phyloP scores from a whole-genome alignment of 2,797 vertebrate species.

The Pseudochromis fuscus region DNA sequence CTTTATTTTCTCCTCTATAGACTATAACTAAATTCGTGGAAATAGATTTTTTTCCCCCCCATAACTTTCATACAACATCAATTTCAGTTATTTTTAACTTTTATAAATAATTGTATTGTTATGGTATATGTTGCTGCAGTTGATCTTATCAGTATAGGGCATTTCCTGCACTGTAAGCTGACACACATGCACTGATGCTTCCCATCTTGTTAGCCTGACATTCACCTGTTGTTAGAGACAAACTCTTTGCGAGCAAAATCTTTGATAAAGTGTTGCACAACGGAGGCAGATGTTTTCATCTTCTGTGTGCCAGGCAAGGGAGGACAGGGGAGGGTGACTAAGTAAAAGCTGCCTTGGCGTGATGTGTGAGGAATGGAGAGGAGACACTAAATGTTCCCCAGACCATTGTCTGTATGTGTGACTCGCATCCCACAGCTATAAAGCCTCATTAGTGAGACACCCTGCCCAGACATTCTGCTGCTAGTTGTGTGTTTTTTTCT shows the following conservation, averaged over 20 bases:
- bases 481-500: conserved; percentile 60
- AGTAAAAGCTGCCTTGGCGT: conserved; percentile 70
- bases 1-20: neutral
- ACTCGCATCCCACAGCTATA: conserved; percentile 80
- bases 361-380: conserved; percentile 78
- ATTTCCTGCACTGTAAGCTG: neutral
- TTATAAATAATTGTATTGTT: neutral
- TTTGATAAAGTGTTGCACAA: conserved; percentile 60
- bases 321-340: conserved; percentile 65
- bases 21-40: neutral
- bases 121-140: neutral
- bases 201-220: conserved; percentile 44
- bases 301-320: conserved; percentile 46
- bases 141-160: neutral
- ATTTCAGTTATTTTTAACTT: neutral
- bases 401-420: conserved; percentile 79
- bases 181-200: conserved; percentile 22
- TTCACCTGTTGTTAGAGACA: conserved; percentile 70
- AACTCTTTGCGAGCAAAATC: conserved; percentile 54
- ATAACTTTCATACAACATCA: neutral
- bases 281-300: conserved; percentile 74
- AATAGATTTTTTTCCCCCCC: neutral
- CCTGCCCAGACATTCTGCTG: conserved; percentile 68
- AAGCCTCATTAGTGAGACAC: conserved; percentile 87
- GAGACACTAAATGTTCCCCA: conserved; percentile 79